Conservation (phyloP, 1,140 invertebrate genomes). For the Pinna nobilis region DNA sequence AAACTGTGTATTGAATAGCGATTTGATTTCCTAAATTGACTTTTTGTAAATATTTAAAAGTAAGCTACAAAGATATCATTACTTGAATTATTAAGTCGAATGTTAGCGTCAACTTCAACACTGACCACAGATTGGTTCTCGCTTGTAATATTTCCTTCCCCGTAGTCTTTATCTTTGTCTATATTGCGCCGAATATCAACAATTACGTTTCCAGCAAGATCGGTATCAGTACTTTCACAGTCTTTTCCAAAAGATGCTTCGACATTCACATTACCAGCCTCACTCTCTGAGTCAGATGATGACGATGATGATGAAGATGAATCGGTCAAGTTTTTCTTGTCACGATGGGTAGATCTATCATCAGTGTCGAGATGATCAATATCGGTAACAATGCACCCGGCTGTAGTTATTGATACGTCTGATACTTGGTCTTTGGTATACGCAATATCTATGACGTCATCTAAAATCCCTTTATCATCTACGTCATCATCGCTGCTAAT, state of each 20-base stretch:
- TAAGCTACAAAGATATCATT: too few species aligned
- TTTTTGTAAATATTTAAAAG: too few species aligned
- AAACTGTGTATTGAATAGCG: slow-evolving; percentile 2
- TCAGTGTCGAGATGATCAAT: background rate
- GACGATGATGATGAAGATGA: background rate
- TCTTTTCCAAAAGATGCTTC: background rate
- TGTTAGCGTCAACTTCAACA: too few species aligned
- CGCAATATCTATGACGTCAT: background rate
- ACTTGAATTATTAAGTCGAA: too few species aligned
- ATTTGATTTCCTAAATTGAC: too few species aligned
- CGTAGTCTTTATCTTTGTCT: too few species aligned
- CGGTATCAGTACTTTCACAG: background rate
- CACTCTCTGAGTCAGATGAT: background rate
- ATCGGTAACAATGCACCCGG: background rate
- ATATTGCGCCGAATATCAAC: too few species aligned
- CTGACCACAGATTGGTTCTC: too few species aligned
- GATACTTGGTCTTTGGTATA: background rate
- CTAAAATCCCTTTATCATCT: background rate
- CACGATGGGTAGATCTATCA: background rate
- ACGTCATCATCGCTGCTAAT: slow-evolving; percentile 11
- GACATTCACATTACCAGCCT: background rate
- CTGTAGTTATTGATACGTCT: background rate
- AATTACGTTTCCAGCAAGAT: background rate
- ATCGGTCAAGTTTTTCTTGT: too few species aligned
- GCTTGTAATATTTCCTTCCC: too few species aligned